These are phyloP conservation scores for Oxystoma pomonae DNA, from an alignment of 2,888 invertebrate species.

Conservation along the genomic window DNA sequence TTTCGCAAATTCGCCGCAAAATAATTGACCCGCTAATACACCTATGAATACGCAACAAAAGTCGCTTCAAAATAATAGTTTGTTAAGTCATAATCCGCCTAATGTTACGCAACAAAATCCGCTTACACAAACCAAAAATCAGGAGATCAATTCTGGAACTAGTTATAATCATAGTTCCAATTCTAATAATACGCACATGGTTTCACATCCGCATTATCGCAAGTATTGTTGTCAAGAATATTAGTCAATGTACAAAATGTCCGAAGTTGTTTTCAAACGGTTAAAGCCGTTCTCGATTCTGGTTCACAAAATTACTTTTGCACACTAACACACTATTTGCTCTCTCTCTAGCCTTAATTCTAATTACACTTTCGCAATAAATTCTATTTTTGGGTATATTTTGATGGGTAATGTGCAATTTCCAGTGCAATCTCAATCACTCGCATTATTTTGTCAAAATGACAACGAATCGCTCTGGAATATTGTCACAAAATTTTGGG, in stretches of 20 bases:
- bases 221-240: neutral
- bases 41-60: neutral
- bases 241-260: neutral
- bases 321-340: neutral
- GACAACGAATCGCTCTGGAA: neutral
- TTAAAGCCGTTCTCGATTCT: constrained; percentile 1
- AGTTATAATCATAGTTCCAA: neutral
- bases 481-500: neutral
- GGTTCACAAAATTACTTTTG: neutral
- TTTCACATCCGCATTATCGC: neutral
- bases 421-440: neutral
- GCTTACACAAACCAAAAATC: neutral
- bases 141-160: neutral
- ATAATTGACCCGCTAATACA: neutral
- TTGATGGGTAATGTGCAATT: neutral
- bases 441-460: neutral
- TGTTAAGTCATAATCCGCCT: neutral
- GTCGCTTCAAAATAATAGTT: neutral
- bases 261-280: neutral
- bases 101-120: neutral
- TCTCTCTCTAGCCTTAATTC: no score
- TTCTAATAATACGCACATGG: neutral
- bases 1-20: neutral
- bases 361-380: neutral
- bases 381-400: constrained; percentile 2